A percentile compares a stretch with the other conserved stretches of the same genome.
Evolutionary conservation across 2,888 invertebrate species (phyloP).

Genomic region (Drosophila kanekoi): DNA sequence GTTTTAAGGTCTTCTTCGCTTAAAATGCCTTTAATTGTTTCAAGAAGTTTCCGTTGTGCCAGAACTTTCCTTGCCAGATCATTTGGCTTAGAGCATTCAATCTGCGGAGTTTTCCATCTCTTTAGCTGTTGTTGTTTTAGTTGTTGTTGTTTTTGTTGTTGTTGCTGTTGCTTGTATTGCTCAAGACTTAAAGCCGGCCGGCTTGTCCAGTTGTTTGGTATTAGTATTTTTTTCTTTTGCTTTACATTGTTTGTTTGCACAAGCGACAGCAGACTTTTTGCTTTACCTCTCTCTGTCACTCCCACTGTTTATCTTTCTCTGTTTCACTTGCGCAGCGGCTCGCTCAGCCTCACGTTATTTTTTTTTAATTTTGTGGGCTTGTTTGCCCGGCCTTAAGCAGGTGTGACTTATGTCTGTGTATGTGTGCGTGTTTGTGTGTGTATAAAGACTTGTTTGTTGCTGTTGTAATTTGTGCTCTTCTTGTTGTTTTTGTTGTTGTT

Average conservation of each 20-base stretch:
- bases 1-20: too few species aligned
- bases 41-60: too few species aligned
- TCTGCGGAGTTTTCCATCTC: constrained; percentile 3
- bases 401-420: constrained; percentile 30
- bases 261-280: constrained; percentile 53
- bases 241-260: constrained; percentile 60
- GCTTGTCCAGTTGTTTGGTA: constrained; percentile 69
- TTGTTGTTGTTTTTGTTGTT: constrained; percentile 21
- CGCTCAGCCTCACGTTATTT: constrained; percentile 20
- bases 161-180: constrained; percentile 20
- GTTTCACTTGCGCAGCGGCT: constrained; percentile 10
- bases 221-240: constrained; percentile 41
- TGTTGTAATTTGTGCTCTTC: constrained; percentile 25
- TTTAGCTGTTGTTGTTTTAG: constrained; percentile 14
- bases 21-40: too few species aligned
- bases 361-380: constrained; percentile 39
- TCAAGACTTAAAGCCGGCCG: constrained; percentile 67
- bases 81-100: constrained; percentile 29
- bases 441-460: constrained; percentile 61
- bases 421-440: constrained; percentile 33
- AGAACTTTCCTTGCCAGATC: not conserved
- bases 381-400: constrained; percentile 68
- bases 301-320: not conserved
- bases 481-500: constrained; percentile 32
- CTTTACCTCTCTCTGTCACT: not conserved